Percentiles rank a stretch among this genome's conserved stretches.
Evolutionary conservation across 2,888 invertebrate genomes (phyloP).

Genomic region (Heliconius ismenius): DNA sequence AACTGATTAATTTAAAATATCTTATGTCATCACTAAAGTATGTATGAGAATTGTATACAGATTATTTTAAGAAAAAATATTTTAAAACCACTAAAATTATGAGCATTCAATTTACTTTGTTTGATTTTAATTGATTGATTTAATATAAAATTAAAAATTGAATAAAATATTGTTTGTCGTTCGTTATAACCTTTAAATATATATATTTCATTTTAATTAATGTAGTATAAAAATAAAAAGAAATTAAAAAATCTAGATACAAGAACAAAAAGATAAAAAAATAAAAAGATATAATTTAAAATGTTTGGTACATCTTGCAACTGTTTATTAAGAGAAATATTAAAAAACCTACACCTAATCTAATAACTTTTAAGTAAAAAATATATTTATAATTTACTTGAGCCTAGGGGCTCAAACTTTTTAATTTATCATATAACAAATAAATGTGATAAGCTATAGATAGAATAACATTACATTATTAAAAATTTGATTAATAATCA

Average conservation of each 20-base stretch:
- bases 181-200: neutral
- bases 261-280: too few relatives aligned
- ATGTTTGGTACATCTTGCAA: neutral
- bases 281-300: neutral
- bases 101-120: too few relatives aligned
- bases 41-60: too few relatives aligned
- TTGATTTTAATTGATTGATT: neutral
- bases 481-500: too few relatives aligned
- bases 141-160: neutral
- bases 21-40: too few relatives aligned
- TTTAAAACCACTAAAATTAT: too few relatives aligned
- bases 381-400: neutral
- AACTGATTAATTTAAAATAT: neutral
- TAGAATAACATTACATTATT: too few relatives aligned
- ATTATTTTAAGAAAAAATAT: too few relatives aligned
- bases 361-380: neutral
- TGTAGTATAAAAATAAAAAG: too few relatives aligned
- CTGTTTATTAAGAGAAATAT: neutral
- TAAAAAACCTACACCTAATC: slow-evolving; percentile 2
- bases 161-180: neutral
- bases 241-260: too few relatives aligned
- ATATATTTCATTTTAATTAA: neutral
- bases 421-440: neutral
- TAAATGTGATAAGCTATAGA: neutral
- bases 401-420: too few relatives aligned